Percentiles rank a stretch among this genome's conserved stretches.
phyloP scores from a whole-genome alignment of 2,113 vertebrate species.

The Sander vitreus region DNA sequence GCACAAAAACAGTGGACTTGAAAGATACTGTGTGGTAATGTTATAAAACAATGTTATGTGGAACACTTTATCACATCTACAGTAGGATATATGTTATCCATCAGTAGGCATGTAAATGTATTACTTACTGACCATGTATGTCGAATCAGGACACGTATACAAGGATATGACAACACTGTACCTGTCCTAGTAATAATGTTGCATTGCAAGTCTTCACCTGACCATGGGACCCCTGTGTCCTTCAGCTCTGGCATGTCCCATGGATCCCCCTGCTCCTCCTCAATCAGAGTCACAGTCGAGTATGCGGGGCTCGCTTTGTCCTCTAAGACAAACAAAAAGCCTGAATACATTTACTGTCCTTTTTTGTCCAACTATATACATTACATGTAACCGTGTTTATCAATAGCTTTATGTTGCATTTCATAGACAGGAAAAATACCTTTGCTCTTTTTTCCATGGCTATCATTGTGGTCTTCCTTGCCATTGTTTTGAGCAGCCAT shows the following conservation, averaged over 20 bases:
- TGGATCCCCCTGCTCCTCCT: conserved; percentile 73
- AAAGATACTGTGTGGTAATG: background rate
- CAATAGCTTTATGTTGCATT: background rate
- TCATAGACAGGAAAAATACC: conserved; percentile 44
- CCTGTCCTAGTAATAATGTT: background rate
- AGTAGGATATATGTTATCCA: background rate
- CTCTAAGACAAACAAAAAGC: conserved; percentile 22
- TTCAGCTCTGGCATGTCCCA: conserved; percentile 89
- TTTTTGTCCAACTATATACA: background rate
- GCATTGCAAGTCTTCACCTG: conserved; percentile 82
- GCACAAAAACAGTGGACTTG: background rate
- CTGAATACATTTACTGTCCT: background rate
- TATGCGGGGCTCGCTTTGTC: conserved; percentile 61
- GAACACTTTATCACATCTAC: conserved; percentile 27
- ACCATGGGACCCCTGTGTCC: conserved; percentile 89
- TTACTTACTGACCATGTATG: conserved; percentile 1
- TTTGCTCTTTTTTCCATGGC: conserved; percentile 67
- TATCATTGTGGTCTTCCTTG: conserved; percentile 76
- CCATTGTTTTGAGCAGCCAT: conserved; percentile 85
- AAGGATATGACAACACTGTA: conserved; percentile 21
- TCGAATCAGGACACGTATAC: conserved; percentile 21
- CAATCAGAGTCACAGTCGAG: conserved; percentile 87
- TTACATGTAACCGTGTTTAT: background rate
- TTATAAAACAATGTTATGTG: conserved; percentile 8
- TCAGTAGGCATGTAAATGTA: background rate